These are phyloP conservation scores for Leptoteleia sp. DNA, from an alignment of 1,140 invertebrate species.

Conservation along the genomic window DNA sequence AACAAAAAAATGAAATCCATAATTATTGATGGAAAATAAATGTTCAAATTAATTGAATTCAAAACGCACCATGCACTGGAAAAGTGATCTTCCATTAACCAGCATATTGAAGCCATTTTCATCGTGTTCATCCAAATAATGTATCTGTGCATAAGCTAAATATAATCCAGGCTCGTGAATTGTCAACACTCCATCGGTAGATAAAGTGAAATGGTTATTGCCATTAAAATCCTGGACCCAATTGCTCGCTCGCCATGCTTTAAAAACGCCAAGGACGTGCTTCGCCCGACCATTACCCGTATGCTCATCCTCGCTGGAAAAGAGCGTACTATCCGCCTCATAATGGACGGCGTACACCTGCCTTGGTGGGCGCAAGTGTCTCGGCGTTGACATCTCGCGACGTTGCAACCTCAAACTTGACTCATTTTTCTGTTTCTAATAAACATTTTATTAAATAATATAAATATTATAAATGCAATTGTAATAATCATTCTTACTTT, in stretches of 20 bases:
- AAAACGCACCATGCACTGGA: constrained; percentile 82
- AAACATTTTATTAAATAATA: too few relatives aligned
- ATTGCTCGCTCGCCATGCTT: constrained; percentile 79
- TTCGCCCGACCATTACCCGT: constrained; percentile 80
- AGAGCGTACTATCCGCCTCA: constrained; percentile 70
- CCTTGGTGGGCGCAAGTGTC: constrained; percentile 61
- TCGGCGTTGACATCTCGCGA: constrained; percentile 56
- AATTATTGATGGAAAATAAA: too few relatives aligned
- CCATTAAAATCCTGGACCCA: constrained; percentile 80
- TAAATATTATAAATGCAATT: too few relatives aligned
- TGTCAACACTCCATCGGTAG: constrained; percentile 79
- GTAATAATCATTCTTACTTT: too few relatives aligned
- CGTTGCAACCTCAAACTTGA: constrained; percentile 41
- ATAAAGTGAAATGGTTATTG: constrained; percentile 74
- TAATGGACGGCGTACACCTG: constrained; percentile 74
- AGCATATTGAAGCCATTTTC: constrained; percentile 84
- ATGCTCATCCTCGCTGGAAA: constrained; percentile 69
- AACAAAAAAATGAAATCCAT: too few relatives aligned
- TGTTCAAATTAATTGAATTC: not conserved
- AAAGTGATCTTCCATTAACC: constrained; percentile 81
- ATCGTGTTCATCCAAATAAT: constrained; percentile 85
- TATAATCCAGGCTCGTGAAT: constrained; percentile 84
- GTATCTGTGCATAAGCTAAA: constrained; percentile 86
- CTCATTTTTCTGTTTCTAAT: constrained; percentile 58
- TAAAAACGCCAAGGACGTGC: constrained; percentile 79